Percentiles rank a stretch among this genome's conserved stretches.
phyloP scores from a whole-genome alignment of 1,140 invertebrate species.

The Macrobrachium nipponense region DNA sequence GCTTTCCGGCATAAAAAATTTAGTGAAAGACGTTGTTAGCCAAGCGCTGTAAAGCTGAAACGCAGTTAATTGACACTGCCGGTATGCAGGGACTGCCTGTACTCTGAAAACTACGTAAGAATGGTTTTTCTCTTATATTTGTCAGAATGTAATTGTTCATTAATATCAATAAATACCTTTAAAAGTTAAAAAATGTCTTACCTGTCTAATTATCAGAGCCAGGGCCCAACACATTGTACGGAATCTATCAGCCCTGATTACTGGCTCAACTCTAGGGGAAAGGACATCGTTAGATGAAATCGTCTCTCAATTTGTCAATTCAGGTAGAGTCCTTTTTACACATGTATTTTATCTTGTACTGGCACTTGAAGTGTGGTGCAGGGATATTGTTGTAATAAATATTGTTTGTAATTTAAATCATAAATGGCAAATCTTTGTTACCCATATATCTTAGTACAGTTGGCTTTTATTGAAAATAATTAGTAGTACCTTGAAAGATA shows the following conservation, averaged over 20 bases:
- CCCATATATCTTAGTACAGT: neutral
- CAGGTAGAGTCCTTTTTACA: slow-evolving; percentile 22
- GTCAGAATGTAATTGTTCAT: neutral
- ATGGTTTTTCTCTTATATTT: too few species aligned
- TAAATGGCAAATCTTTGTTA: neutral
- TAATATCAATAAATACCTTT: neutral
- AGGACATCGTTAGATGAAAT: slow-evolving; percentile 79
- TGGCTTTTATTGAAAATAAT: neutral
- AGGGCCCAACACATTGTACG: slow-evolving; percentile 73
- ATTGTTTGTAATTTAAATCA: neutral
- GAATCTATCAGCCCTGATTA: slow-evolving; percentile 75
- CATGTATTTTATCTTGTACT: neutral
- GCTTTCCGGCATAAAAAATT: too few species aligned
- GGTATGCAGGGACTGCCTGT: too few species aligned
- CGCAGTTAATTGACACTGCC: too few species aligned
- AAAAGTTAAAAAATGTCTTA: neutral
- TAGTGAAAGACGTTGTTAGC: too few species aligned
- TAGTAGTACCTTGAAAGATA: neutral
- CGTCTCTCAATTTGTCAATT: slow-evolving; percentile 75
- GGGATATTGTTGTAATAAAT: neutral
- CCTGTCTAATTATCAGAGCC: slow-evolving; percentile 62
- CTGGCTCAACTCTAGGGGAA: slow-evolving; percentile 74
- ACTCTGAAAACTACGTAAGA: too few species aligned
- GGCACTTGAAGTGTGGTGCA: neutral
- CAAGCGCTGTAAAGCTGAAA: too few species aligned